A percentile compares a stretch with the other conserved stretches of the same genome.
Conservation (phyloP, 2,113 vertebrate genomes). For the Dipodomys ordii region DNA sequence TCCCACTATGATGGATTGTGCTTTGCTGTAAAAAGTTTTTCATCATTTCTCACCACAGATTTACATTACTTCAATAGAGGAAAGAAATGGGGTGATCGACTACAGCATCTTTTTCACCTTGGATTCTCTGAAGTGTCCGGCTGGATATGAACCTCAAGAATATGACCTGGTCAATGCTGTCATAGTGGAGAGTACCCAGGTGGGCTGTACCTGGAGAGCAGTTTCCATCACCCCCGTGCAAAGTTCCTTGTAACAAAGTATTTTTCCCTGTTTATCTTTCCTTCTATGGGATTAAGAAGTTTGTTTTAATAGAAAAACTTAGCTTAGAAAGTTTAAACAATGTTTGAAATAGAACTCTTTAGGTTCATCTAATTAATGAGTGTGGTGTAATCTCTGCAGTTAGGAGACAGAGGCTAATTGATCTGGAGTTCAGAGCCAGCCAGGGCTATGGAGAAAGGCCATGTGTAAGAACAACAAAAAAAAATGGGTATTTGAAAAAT, state of each 20-base stretch:
- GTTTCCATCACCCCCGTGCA: constrained; percentile 90
- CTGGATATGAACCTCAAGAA: constrained; percentile 86
- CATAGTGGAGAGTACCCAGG: constrained; percentile 92
- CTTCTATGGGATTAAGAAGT: not conserved
- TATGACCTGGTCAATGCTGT: constrained; percentile 90
- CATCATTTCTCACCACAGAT: constrained; percentile 84
- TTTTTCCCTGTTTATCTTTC: not conserved
- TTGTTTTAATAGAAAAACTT: not conserved
- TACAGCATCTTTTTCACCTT: constrained; percentile 92
- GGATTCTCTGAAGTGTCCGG: constrained; percentile 91
- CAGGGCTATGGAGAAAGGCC: no score
- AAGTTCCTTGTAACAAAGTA: constrained; percentile 77
- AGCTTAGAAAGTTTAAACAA: not conserved
- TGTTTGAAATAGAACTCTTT: not conserved
- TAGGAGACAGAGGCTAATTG: no score
- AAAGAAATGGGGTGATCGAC: constrained; percentile 89
- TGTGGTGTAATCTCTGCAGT: no score
- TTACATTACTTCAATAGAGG: constrained; percentile 87
- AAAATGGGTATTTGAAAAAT: no score
- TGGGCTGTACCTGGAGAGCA: constrained; percentile 92
- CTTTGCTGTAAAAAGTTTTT: not conserved
- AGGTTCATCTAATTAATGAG: not conserved
- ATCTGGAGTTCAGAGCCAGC: no score
- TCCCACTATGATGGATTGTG: no score
- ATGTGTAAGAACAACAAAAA: no score